Base-by-base conservation (phyloP, 2,888 invertebrate genomes). In the Tetranychus piercei region DNA sequence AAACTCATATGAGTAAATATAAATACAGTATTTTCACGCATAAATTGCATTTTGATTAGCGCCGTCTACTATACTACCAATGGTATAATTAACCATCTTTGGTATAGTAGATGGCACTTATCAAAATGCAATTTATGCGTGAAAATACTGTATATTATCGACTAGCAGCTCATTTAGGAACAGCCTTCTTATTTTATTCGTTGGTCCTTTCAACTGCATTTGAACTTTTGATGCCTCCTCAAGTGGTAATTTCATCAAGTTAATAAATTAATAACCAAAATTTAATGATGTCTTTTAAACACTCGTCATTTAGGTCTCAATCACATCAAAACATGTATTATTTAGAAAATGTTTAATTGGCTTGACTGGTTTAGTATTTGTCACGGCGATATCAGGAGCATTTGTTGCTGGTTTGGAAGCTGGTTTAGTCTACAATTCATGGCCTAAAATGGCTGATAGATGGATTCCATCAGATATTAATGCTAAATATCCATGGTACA, bases 371-470 rank as follows among this genome's bases (percentile, higher is more conserved):
- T 84, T 94, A 82, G 88, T 94, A 0, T 96, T 99, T 82, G 78
- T 93, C 4, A 97, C 97, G 0, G 95, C 95, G 20, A 69, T 82
- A 8, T n/a, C 84, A 87, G 94, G 99, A 1, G 99, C 97, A 0
- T 94, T 99, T 86, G 97, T 99, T 1, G 99, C 99, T 44, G 99
- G 99, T 0, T 85, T 99, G 65, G 97, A 99, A 85, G 99, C 97
- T 1, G 99, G 99, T 0, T 85, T 99, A 15, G 92, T 95, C 0
- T 99, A 99, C 85, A 99, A 96, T 83, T 91, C 94, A 0, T 99
- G 96, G 85, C 99, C 99, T 0, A 96, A 94, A 85, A 96, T 97
- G 93, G 95, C 91, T 0, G 92, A 94, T 82, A 85, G 85, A 78
- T 86, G 95, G 95, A 87, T 99, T 73, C 97, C 97, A 0, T 87